phyloP scores from a whole-genome alignment of 2,113 vertebrate species.

The Stegostoma tigrinum region DNA sequence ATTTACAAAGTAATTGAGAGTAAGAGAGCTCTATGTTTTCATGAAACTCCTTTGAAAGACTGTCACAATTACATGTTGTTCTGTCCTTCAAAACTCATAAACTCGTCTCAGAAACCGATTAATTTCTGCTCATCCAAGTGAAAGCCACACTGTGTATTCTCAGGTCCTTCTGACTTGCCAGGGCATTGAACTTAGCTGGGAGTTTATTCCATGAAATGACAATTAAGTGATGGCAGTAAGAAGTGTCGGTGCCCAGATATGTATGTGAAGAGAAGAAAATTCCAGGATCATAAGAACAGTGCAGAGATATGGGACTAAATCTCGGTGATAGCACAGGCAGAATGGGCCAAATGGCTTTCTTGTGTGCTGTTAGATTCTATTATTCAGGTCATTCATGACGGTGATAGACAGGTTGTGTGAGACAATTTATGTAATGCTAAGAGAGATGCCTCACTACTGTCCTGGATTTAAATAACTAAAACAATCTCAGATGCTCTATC shows the following conservation, averaged over 20 bases:
- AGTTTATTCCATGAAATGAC: not conserved
- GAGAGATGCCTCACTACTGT: not conserved
- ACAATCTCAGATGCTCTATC: too few species aligned
- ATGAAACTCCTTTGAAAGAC: conserved; percentile 9
- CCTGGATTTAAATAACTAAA: not conserved
- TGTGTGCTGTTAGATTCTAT: not conserved
- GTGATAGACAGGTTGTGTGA: not conserved
- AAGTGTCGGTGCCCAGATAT: not conserved
- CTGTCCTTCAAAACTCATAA: conserved; percentile 23
- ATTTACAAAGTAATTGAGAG: conserved; percentile 24
- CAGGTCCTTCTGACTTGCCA: conserved; percentile 17
- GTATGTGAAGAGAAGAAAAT: not conserved
- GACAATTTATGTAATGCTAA: not conserved
- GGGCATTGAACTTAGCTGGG: not conserved
- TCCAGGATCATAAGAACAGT: not conserved
- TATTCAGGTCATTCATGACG: not conserved
- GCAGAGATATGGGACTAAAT: not conserved
- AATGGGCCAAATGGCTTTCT: not conserved
- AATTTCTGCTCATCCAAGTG: conserved; percentile 31
- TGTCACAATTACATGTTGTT: conserved; percentile 15
- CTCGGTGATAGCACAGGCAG: not conserved
- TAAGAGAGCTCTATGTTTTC: not conserved
- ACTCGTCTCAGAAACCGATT: conserved; percentile 19
- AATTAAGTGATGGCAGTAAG: not conserved
- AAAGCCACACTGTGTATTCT: not conserved